A percentile compares a stretch with the other conserved stretches of the same genome.
Conservation (phyloP, 2,113 vertebrate genomes). For the Microcebus lehilahytsara region DNA sequence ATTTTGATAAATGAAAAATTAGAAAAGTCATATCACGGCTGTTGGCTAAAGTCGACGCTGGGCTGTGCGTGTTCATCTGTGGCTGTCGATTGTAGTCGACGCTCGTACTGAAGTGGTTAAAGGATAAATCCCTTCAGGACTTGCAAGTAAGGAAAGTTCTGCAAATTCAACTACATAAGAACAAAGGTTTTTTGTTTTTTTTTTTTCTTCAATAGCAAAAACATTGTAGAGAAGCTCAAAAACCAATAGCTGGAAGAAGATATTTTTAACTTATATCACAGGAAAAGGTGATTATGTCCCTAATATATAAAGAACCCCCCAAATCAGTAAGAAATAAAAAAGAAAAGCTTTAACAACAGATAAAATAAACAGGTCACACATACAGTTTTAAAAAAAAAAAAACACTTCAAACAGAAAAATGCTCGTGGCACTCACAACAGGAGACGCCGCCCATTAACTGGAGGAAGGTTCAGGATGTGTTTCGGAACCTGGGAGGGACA, state of each 20-base stretch:
- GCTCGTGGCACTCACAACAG: neutral
- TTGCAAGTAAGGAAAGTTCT: neutral
- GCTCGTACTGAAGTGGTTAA: no score
- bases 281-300: no score
- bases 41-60: no score
- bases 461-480: neutral
- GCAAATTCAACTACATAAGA: neutral
- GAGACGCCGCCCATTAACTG: neutral
- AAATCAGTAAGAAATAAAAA: neutral
- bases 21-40: no score
- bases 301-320: no score
- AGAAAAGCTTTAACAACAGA: neutral
- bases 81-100: no score
- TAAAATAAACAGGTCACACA: neutral
- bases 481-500: neutral
- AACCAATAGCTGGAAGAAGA: neutral
- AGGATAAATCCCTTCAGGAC: neutral
- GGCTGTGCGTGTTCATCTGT: no score
- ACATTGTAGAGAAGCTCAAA: neutral
- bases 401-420: neutral
- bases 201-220: neutral
- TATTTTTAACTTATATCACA: neutral
- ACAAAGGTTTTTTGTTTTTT: neutral
- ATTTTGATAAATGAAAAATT: no score
- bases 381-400: neutral